Evolutionary conservation across 2,797 vertebrate species (phyloP).

Genomic region (Pitangus sulphuratus): DNA sequence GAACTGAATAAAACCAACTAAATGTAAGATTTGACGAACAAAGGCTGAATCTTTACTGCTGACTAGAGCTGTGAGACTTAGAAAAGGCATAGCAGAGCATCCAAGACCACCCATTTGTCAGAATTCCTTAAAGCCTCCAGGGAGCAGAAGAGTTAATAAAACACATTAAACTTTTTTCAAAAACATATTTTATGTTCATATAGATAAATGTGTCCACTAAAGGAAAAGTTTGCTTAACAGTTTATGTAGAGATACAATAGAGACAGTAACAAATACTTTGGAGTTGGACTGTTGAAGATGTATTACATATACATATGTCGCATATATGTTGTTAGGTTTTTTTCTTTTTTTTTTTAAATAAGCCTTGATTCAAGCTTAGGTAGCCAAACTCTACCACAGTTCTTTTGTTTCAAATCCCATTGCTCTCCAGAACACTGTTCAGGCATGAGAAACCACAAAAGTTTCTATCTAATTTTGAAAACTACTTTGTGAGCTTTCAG

Average conservation of each 20-base stretch:
- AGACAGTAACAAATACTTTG: not conserved
- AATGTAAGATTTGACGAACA: not conserved
- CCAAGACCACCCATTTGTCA: not conserved
- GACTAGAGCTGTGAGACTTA: not conserved
- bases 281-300: not conserved
- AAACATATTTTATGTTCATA: not conserved
- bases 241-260: not conserved
- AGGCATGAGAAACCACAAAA: not conserved
- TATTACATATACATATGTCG: not conserved
- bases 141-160: constrained; percentile 8
- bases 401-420: not conserved
- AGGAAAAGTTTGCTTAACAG: not conserved
- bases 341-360: not conserved
- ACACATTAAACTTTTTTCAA: not conserved
- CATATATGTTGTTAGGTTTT: not conserved
- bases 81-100: not conserved
- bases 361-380: not conserved
- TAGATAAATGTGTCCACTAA: not conserved
- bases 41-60: not conserved
- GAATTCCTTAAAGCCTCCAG: not conserved
- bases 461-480: not conserved
- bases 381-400: not conserved
- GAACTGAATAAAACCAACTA: not conserved
- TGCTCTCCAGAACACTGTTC: not conserved
- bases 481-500: not conserved